Conservation (phyloP, 2,113 vertebrate species). For the Siphamia tubifer region DNA sequence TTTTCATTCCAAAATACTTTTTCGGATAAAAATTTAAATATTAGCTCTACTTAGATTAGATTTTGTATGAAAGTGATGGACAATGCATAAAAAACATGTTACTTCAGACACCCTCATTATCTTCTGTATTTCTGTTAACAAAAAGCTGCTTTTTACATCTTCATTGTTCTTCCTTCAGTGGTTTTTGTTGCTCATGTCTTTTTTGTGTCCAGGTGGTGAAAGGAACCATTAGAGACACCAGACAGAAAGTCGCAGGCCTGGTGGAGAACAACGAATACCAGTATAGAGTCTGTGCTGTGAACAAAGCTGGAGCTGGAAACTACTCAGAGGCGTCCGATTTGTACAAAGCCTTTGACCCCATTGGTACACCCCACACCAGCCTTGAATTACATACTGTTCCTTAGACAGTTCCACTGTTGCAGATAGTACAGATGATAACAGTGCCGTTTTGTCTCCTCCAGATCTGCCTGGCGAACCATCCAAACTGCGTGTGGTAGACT, state of each 20-base stretch:
- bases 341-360: conserved; percentile 91
- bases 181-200: too few relatives aligned
- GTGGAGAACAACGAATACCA: conserved; percentile 91
- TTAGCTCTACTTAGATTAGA: too few relatives aligned
- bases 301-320: conserved; percentile 93
- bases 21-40: too few relatives aligned
- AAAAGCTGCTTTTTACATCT: too few relatives aligned
- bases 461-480: conserved; percentile 93
- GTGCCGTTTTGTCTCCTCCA: conserved; percentile 66
- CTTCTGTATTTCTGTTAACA: too few relatives aligned
- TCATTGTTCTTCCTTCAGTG: too few relatives aligned
- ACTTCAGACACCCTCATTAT: too few relatives aligned
- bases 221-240: conserved; percentile 94
- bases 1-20: too few relatives aligned
- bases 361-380: conserved; percentile 81
- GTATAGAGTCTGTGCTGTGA: conserved; percentile 92
- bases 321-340: conserved; percentile 93
- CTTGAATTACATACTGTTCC: background rate
- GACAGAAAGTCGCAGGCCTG: conserved; percentile 91
- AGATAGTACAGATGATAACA: background rate
- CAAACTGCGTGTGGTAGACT: conserved; percentile 92
- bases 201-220: conserved; percentile 82
- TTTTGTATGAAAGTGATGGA: too few relatives aligned
- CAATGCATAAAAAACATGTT: too few relatives aligned
- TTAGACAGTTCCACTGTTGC: background rate